phyloP scores from a whole-genome alignment of 64 coral and sea anemone genomes.

The Montipora cactus region DNA sequence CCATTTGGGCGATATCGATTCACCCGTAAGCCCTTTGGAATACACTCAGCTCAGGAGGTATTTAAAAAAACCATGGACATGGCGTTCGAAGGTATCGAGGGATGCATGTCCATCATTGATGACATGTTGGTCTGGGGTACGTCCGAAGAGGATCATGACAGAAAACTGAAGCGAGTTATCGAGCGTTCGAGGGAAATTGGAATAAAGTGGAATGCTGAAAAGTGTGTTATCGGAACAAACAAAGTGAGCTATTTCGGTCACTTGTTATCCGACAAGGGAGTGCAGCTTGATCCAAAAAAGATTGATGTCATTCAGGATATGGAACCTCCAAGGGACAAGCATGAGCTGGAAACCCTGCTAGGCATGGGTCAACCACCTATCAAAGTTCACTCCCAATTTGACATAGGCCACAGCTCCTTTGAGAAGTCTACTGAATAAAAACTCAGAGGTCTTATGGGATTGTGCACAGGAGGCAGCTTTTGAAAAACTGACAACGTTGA shows the following conservation, averaged over 20 bases:
- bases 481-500: too few relatives aligned
- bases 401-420: too few relatives aligned
- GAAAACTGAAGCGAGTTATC: neutral
- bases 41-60: neutral
- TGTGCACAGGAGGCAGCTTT: too few relatives aligned
- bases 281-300: neutral
- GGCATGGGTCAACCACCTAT: neutral
- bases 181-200: neutral
- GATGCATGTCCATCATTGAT: neutral
- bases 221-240: neutral
- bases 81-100: neutral
- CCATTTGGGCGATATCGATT: neutral
- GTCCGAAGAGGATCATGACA: neutral
- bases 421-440: too few relatives aligned
- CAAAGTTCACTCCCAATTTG: too few relatives aligned
- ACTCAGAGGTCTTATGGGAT: too few relatives aligned
- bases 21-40: neutral
- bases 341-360: too few relatives aligned
- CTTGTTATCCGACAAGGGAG: neutral
- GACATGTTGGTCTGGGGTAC: neutral
- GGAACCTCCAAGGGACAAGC: constrained; percentile 1
- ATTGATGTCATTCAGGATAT: neutral
- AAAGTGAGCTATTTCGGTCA: neutral
- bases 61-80: neutral
- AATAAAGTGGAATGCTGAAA: neutral